A percentile compares a stretch with the other conserved stretches of the same genome.
Evolutionary conservation across 2,888 invertebrate species (phyloP).

Genomic region (Bursaphelenchus okinawaensis): DNA sequence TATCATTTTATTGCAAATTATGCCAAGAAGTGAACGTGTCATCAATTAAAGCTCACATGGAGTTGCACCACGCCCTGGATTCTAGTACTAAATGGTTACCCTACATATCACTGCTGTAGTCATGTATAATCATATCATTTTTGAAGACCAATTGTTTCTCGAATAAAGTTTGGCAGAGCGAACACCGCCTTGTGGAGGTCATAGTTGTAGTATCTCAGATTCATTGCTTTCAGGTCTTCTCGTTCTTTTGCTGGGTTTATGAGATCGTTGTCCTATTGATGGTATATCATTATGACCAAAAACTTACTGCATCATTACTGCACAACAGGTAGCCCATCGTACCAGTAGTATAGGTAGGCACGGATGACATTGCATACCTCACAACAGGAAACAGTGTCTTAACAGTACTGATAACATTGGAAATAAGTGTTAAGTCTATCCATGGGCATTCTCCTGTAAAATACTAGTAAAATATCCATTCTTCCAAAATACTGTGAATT

Average conservation of each 20-base stretch:
- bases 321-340: slow-evolving; percentile 28
- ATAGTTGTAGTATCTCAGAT: slow-evolving; percentile 14
- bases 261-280: slow-evolving; percentile 5
- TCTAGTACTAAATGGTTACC: not conserved
- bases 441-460: slow-evolving; percentile 26
- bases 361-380: slow-evolving; percentile 22
- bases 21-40: not conserved
- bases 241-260: not conserved
- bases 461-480: not conserved
- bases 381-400: slow-evolving; percentile 19
- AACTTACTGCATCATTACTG: slow-evolving; percentile 1
- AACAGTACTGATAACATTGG: slow-evolving; percentile 5
- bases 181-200: slow-evolving; percentile 7
- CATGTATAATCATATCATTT: no score
- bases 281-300: not conserved
- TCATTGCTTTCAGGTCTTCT: slow-evolving; percentile 2
- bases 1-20: not conserved
- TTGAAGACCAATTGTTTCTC: not conserved
- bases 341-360: slow-evolving; percentile 28
- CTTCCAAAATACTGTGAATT: no score
- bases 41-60: not conserved
- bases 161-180: slow-evolving; percentile 11
- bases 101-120: not conserved
- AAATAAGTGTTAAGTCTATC: slow-evolving; percentile 22
- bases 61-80: not conserved